Evolutionary conservation across 1,140 invertebrate genomes (phyloP).

Genomic region (Nixonia krombeini): DNA sequence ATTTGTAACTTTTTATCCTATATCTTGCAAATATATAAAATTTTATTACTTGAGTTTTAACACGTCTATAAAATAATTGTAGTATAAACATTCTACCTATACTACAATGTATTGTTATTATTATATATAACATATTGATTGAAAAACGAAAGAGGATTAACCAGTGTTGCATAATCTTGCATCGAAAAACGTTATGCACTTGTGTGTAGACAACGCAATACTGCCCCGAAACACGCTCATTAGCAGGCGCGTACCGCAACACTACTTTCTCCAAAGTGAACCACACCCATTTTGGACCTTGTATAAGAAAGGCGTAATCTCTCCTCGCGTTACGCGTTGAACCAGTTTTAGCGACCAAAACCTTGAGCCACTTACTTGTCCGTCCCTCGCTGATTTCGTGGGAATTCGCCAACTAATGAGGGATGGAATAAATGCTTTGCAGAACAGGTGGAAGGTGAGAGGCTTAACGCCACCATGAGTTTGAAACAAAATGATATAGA

Average conservation of each 20-base stretch:
- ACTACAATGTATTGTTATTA: too few relatives aligned
- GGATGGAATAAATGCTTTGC: constrained; percentile 38
- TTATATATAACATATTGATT: too few relatives aligned
- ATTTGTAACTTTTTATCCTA: too few relatives aligned
- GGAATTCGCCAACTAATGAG: constrained; percentile 35
- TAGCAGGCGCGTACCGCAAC: constrained; percentile 46
- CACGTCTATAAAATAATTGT: too few relatives aligned
- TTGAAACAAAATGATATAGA: too few relatives aligned
- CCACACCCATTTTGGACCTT: constrained; percentile 47
- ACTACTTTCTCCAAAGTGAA: constrained; percentile 42
- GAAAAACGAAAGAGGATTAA: constrained; percentile 11
- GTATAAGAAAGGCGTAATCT: constrained; percentile 48
- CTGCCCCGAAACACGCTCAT: constrained; percentile 48
- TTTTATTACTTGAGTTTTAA: too few relatives aligned
- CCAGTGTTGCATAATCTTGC: too few relatives aligned
- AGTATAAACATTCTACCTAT: too few relatives aligned
- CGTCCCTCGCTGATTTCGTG: constrained; percentile 30
- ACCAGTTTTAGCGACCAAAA: constrained; percentile 50
- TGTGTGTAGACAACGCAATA: constrained; percentile 48
- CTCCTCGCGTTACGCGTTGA: constrained; percentile 46
- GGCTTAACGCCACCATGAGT: constrained; percentile 5
- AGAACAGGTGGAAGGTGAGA: constrained; percentile 40
- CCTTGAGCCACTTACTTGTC: constrained; percentile 58
- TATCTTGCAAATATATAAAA: too few relatives aligned
- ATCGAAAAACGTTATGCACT: constrained; percentile 30